A percentile compares a stretch with the other conserved stretches of the same genome.
These are phyloP conservation scores for Enteromius argenteus DNA, from an alignment of 2,797 vertebrate species.

Conservation along the genomic window DNA sequence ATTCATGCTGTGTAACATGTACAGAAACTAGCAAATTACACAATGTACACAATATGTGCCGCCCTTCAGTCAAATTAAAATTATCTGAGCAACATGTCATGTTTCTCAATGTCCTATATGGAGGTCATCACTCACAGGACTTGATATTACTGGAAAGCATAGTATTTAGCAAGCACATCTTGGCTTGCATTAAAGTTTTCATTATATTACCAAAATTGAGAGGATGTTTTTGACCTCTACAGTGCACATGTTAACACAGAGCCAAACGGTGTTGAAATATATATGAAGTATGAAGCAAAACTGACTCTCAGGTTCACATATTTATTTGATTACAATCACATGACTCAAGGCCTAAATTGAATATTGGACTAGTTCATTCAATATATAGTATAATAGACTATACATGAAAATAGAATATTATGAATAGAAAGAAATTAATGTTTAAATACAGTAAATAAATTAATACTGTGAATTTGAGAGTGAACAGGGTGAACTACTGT, in stretches of 20 bases:
- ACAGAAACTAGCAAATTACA: slow-evolving; percentile 18
- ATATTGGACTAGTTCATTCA: neutral
- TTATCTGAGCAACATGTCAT: neutral
- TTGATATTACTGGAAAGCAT: slow-evolving; percentile 6
- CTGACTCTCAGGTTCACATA: slow-evolving; percentile 12
- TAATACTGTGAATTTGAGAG: neutral
- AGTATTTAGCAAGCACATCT: neutral
- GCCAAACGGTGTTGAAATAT: neutral
- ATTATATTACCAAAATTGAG: slow-evolving; percentile 17
- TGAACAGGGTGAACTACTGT: neutral
- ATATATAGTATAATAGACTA: neutral
- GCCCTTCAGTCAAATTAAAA: neutral
- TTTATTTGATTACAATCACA: neutral
- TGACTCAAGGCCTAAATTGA: neutral
- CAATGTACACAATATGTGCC: slow-evolving; percentile 13
- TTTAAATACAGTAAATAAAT: no score
- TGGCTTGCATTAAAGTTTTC: neutral
- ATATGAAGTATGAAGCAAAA: neutral
- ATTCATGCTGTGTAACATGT: slow-evolving; percentile 22
- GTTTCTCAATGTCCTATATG: slow-evolving; percentile 23
- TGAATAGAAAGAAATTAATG: neutral
- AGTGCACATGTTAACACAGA: neutral
- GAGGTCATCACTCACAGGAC: neutral
- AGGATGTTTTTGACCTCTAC: neutral
- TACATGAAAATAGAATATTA: neutral